Evolutionary conservation across 2,797 vertebrate genomes (phyloP), one percentile per base, ranked within the genome.

Genomic region (Trematocara caparti): DNA sequence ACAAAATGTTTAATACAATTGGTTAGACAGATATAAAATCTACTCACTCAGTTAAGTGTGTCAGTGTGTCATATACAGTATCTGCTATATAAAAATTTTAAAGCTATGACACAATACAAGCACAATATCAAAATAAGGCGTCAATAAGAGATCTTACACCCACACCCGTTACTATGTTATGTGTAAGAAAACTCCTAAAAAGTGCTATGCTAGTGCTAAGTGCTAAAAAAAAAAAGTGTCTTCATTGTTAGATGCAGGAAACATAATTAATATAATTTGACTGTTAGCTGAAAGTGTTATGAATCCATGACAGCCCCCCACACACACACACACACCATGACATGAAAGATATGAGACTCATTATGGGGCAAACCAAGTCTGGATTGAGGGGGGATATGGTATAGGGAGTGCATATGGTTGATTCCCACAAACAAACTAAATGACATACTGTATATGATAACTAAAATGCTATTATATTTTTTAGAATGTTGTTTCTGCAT

Each of bases 11-110:
- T 34, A n/a, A 59, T 12, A n/a, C 17, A n/a, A 1, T n/a, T 59
- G 17, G 55, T 34, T 34, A 59, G 17, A n/a, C 53, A n/a, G 15
- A 57, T 34, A 57, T 57, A 57, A 57, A 57, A n/a, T 34, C 30
- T n/a, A n/a, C 55, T 62, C 6, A 51, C 21, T 24, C 21, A 8
- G 19, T 14, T 51, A 8, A 51, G 6, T 1, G 21, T 24, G 49
- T 51, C n/a, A 36, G 17, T 36, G 17, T 62, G 32, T 62, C 57
- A 36, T 36, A 10, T 32, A 36, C 57, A 36, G 57, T 62, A 62
- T 36, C 4, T 62, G 57, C 32, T 62, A 19, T 12, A 62, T 36
- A 62, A n/a, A 62, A 0, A 0, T 2, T 59, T 34, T 4, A 11
- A 59, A 59, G 30, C 27, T n/a, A 34, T 11, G 30, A 34, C 30